These are phyloP conservation scores for Clusia tigrina DNA, from an alignment of 2,888 invertebrate genomes.

Conservation along the genomic window DNA sequence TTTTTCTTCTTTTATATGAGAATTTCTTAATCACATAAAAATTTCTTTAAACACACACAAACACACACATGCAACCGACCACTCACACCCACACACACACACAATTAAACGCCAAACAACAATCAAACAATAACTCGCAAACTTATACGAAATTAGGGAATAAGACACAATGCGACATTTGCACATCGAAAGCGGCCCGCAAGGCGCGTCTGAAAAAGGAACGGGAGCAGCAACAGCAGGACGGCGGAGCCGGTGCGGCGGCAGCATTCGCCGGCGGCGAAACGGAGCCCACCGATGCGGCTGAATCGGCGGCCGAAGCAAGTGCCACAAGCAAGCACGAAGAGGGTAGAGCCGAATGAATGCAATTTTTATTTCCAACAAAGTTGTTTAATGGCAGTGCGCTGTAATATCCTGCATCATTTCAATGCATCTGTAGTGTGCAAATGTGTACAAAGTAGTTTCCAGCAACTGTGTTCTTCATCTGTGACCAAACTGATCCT, in stretches of 20 bases:
- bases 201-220: slow-evolving; percentile 74
- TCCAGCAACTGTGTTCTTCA: too few relatives aligned
- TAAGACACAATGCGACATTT: slow-evolving; percentile 88
- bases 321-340: slow-evolving; percentile 47
- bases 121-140: slow-evolving; percentile 35
- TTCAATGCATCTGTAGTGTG: too few relatives aligned
- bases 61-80: slow-evolving; percentile 16
- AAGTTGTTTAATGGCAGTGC: too few relatives aligned
- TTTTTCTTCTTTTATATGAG: slow-evolving; percentile 1
- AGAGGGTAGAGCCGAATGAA: slow-evolving; percentile 50
- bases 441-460: too few relatives aligned
- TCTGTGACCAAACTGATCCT: too few relatives aligned
- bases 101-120: slow-evolving; percentile 29
- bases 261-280: slow-evolving; percentile 64
- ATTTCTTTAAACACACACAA: slow-evolving; percentile 24
- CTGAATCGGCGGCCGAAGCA: slow-evolving; percentile 36
- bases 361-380: too few relatives aligned
- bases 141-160: slow-evolving; percentile 72
- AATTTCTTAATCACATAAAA: slow-evolving; percentile 6
- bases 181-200: slow-evolving; percentile 78
- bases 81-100: slow-evolving; percentile 18
- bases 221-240: slow-evolving; percentile 66
- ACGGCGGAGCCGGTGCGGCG: slow-evolving; percentile 54
- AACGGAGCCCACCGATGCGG: slow-evolving; percentile 39
- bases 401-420: too few relatives aligned